A percentile compares a stretch with the other conserved stretches of the same genome.
Conservation (phyloP, 2,113 vertebrate species). For the Chloropsis hardwickii region DNA sequence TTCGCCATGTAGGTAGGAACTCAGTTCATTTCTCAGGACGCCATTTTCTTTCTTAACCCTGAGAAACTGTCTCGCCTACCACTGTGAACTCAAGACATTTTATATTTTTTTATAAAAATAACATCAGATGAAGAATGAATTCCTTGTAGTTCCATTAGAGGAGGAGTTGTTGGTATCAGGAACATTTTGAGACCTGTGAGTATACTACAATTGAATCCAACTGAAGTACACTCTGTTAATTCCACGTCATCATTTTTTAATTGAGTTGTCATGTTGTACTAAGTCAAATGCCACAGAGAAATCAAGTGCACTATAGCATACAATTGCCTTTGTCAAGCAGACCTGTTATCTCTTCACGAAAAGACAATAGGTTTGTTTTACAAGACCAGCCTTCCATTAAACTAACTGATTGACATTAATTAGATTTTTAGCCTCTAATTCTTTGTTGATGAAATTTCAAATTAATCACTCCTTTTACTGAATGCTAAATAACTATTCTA, state of each 20-base stretch:
- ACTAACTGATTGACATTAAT: slow-evolving; percentile 54
- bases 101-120: background rate
- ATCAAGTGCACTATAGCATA: slow-evolving; percentile 37
- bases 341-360: slow-evolving; percentile 43
- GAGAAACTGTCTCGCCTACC: background rate
- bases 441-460: slow-evolving; percentile 58
- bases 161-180: background rate
- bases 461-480: slow-evolving; percentile 28
- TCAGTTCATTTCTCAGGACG: background rate
- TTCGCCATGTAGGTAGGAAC: background rate
- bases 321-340: slow-evolving; percentile 56
- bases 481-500: slow-evolving; percentile 20
- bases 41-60: background rate
- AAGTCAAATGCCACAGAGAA: slow-evolving; percentile 64
- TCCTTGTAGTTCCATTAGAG: background rate
- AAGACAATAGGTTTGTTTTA: slow-evolving; percentile 57
- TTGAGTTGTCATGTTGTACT: slow-evolving; percentile 49
- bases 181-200: background rate
- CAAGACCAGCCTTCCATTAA: slow-evolving; percentile 58
- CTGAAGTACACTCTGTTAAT: slow-evolving; percentile 16
- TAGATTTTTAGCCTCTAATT: slow-evolving; percentile 57
- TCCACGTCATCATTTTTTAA: slow-evolving; percentile 43
- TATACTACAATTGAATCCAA: background rate
- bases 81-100: background rate
- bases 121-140: background rate